Conservation (phyloP, 1,140 invertebrate genomes). For the Drosophila erecta region DNA sequence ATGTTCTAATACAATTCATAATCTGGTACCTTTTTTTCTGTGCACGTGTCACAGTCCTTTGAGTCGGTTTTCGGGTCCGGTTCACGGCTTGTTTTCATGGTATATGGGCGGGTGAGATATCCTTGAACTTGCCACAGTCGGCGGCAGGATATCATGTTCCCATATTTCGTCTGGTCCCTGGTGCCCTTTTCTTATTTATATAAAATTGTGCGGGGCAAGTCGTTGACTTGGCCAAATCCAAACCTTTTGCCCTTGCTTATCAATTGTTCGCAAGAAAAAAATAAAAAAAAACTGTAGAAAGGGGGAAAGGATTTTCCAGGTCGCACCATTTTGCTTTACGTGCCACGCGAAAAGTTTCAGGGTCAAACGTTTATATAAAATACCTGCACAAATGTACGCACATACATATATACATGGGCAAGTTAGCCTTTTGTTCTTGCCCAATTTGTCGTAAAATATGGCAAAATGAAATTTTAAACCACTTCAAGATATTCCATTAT, state of each 20-base stretch:
- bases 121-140: slow-evolving; percentile 73
- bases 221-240: slow-evolving; percentile 48
- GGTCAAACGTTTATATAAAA: slow-evolving; percentile 21
- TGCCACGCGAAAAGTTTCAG: slow-evolving; percentile 41
- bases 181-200: slow-evolving; percentile 53
- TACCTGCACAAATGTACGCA: background rate
- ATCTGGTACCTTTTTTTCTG: background rate
- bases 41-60: slow-evolving; percentile 16
- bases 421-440: slow-evolving; percentile 25
- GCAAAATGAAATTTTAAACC: slow-evolving; percentile 37
- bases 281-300: background rate
- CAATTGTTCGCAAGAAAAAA: slow-evolving; percentile 31
- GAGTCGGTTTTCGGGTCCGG: slow-evolving; percentile 25
- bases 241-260: slow-evolving; percentile 7
- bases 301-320: slow-evolving; percentile 41
- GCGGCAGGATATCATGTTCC: slow-evolving; percentile 68
- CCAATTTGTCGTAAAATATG: slow-evolving; percentile 50
- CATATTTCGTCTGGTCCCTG: slow-evolving; percentile 70
- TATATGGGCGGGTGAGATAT: slow-evolving; percentile 58
- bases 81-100: slow-evolving; percentile 40
- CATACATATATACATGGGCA: background rate
- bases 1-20: too few species aligned
- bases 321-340: slow-evolving; percentile 52
- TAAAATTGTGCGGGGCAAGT: slow-evolving; percentile 35
- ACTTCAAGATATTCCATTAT: slow-evolving; percentile 30